phyloP scores from a whole-genome alignment of 2,797 vertebrate genomes.

The Microctenopoma stevenorrisi region DNA sequence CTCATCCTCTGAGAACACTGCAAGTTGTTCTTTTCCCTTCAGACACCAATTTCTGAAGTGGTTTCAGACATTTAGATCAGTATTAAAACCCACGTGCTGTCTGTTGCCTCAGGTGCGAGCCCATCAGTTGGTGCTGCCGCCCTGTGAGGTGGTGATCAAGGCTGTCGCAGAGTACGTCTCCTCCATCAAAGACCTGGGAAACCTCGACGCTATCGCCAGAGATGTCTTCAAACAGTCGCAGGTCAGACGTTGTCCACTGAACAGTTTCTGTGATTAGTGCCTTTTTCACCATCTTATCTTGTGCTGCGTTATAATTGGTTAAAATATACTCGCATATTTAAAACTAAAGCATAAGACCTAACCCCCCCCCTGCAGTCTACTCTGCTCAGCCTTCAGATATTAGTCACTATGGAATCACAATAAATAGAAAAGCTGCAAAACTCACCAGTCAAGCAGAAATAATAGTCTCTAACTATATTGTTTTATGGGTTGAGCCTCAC shows the following conservation, averaged over 20 bases:
- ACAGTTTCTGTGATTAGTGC: background rate
- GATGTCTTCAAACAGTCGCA: constrained; percentile 96
- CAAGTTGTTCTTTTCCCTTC: no score
- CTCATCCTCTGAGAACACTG: no score
- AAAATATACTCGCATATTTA: background rate
- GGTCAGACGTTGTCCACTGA: constrained; percentile 66
- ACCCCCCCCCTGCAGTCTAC: no score
- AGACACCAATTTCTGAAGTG: background rate
- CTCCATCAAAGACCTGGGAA: constrained; percentile 90
- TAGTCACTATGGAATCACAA: no score
- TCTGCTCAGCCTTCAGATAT: no score
- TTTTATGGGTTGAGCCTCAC: no score
- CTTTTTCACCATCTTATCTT: background rate
- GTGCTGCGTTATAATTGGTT: rapidly evolving
- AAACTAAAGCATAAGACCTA: no score
- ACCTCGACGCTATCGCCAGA: constrained; percentile 90
- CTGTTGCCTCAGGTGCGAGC: constrained; percentile 86
- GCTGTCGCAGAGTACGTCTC: constrained; percentile 93
- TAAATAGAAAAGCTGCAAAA: no score
- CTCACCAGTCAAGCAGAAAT: no score
- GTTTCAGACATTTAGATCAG: background rate
- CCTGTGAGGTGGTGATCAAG: constrained; percentile 94
- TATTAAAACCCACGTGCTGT: constrained; percentile 1
- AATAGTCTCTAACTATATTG: no score
- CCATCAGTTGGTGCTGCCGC: constrained; percentile 93